Evolutionary conservation across 1,140 invertebrate species (phyloP).

Genomic region (Cecropterus lyciades): DNA sequence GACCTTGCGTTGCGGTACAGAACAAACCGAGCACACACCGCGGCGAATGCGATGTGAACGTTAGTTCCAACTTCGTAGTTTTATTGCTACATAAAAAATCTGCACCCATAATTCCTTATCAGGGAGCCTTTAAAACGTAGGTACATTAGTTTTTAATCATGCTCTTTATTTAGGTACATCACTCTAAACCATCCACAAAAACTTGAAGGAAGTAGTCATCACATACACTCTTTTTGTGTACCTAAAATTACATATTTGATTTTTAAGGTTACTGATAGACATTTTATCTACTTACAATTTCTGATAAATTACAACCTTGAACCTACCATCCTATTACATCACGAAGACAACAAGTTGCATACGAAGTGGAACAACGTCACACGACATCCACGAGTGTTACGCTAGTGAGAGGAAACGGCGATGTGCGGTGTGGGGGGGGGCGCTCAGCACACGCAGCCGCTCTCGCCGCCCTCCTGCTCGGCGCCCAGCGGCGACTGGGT

Average conservation of each 20-base stretch:
- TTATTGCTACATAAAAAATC: slow-evolving; percentile 2
- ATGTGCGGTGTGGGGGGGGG: slow-evolving; percentile 18
- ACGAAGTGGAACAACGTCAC: slow-evolving; percentile 4
- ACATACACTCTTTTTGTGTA: too few species aligned
- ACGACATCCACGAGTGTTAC: slow-evolving; percentile 37
- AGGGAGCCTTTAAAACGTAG: neutral
- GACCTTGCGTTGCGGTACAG: slow-evolving; percentile 5
- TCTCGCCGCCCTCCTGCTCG: slow-evolving; percentile 90
- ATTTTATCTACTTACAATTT: too few species aligned
- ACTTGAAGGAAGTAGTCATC: too few species aligned
- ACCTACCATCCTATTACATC: too few species aligned
- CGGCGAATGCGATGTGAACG: neutral
- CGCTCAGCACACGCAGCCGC: slow-evolving; percentile 91
- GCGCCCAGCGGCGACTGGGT: slow-evolving; percentile 90
- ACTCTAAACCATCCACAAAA: too few species aligned
- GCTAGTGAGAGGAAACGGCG: slow-evolving; percentile 17
- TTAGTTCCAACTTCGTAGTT: neutral
- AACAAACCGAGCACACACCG: slow-evolving; percentile 4
- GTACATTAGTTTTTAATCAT: too few species aligned
- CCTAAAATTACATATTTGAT: too few species aligned
- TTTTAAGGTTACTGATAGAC: too few species aligned
- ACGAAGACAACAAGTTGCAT: too few species aligned
- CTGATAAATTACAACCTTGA: too few species aligned
- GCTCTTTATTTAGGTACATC: too few species aligned
- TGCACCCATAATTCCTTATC: too few species aligned